phyloP scores from a whole-genome alignment of 2,113 vertebrate species.

The Ceuthmochares aereus region DNA sequence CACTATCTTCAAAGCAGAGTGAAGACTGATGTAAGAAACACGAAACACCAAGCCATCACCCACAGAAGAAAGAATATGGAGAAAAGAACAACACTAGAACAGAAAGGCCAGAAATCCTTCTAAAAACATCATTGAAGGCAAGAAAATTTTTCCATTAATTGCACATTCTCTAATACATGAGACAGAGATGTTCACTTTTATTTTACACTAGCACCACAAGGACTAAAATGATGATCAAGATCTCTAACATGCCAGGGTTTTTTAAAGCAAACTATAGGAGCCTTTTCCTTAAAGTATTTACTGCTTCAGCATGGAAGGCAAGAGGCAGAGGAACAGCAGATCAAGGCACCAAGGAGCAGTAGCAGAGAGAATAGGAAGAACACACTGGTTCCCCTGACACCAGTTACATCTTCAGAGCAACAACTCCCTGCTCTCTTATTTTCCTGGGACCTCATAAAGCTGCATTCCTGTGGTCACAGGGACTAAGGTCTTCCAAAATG shows the following conservation, averaged over 20 bases:
- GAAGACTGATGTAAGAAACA: accelerated
- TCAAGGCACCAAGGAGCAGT: not conserved
- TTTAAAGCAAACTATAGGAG: not conserved
- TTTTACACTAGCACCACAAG: accelerated
- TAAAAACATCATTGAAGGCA: not conserved
- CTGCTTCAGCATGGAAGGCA: not conserved
- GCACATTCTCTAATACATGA: not conserved
- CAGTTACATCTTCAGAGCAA: not conserved
- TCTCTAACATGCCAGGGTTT: not conserved
- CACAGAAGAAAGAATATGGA: not conserved
- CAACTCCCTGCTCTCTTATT: not conserved
- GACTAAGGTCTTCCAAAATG: not conserved
- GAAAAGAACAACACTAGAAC: not conserved
- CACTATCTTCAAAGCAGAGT: not conserved
- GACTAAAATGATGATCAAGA: not conserved
- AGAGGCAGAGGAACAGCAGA: not conserved
- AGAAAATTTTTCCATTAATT: not conserved
- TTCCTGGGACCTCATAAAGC: not conserved
- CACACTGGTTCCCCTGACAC: not conserved
- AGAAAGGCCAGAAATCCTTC: slow-evolving; percentile 5
- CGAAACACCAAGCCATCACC: not conserved
- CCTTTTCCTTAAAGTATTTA: not conserved
- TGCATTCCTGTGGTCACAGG: not conserved
- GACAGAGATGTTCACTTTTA: not conserved
- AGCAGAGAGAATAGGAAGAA: not conserved